Base-by-base conservation (phyloP, 2,113 vertebrate genomes). In the Atlantisia rogersi region DNA sequence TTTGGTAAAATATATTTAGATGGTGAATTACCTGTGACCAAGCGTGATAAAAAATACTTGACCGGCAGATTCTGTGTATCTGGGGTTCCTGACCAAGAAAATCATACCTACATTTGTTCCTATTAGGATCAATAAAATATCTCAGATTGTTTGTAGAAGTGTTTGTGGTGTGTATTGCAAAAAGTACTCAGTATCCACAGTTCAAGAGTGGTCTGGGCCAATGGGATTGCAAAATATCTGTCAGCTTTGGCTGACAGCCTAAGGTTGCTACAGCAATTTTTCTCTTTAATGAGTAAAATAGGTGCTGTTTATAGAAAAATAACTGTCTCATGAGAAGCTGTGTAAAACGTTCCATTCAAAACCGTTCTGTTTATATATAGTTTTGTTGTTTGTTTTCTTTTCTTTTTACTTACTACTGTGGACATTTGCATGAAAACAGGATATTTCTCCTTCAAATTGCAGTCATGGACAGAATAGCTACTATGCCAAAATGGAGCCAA, bases 361-460 rank as follows among this genome's bases (percentile, higher is more conserved):
- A 73, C 90, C 86, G 69, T 94, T 88, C 79, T 93, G 92, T 96
- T 97, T 97, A 97, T 97, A 93, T 96, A 97, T 96, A 96, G 95
- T 92, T 94, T 94, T 83, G 93, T 96, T 97, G 92, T 96, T 97
- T 96, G 88, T 92, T 96, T 95, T 95, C 93, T 94, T 97, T 95
- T 85, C 90, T 89, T 95, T 96, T 93, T 96, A 76, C 95, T 95
- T 95, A 91, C 86, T 95, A 78, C 88, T 80, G 65, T 92, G 77
- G 90, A 95, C 69, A 97, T 95, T 92, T 97, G 86, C 94, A 95
- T 97, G 95, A 96, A 97, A 97, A 97, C 97, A 97, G 92, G 95
- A 90, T 95, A 96, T 86, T 95, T 97, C 95, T 88, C 50, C 91
- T 96, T 95, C 86, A 96, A 96, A 95, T 93, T 97, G 94, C 92